Base-by-base conservation (phyloP, 2,888 invertebrate genomes). In the Calliphora vomitoria region DNA sequence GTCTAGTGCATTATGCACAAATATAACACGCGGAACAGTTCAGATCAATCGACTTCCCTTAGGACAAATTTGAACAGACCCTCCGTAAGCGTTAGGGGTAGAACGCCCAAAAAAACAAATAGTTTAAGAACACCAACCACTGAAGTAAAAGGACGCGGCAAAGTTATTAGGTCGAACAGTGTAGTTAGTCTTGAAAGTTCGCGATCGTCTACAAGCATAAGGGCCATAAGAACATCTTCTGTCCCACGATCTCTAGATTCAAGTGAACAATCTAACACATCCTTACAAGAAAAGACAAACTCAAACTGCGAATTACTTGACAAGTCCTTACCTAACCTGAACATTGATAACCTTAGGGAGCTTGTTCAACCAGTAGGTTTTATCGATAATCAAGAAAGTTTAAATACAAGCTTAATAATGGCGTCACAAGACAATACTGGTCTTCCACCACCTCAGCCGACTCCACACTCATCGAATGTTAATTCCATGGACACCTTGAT, bases 1-100 rank as follows among this genome's bases (percentile, higher is more conserved):
- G 64, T 3, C 35, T 62, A 15, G 64, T 38, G 64, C 64, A 38
- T 64, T 64, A 64, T 64, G 64, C 64, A 64, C 38, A 64, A 38
- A n/a, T 18, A n/a, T 38, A 64, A 18, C 10, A 35, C 64, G 8
- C 64, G 64, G 18, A 3, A 38, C 8, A n/a, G n/a, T 13, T 10
- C 5, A 2, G 62, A 62, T 15, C 35, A 62, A 38, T 1, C 35
- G 1, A 18, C 8, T 41, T 5, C 64, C 1, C 38, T n/a, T 10
- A 64, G 1, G 13, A 38, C 64, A 8, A 64, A n/a, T 4, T 4
- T 35, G 0, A 10, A 8, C 4, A n/a, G 15, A 15, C 8, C 38
- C 4, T 64, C 64, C 2, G 38, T 15, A n/a, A 15, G 64, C 2
- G 38, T 8, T 8, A 41, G 38, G n/a, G 64, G 64, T 38, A 64